These are phyloP conservation scores for Emydoidea blandingii DNA, from an alignment of 2,797 vertebrate species.

Conservation along the genomic window DNA sequence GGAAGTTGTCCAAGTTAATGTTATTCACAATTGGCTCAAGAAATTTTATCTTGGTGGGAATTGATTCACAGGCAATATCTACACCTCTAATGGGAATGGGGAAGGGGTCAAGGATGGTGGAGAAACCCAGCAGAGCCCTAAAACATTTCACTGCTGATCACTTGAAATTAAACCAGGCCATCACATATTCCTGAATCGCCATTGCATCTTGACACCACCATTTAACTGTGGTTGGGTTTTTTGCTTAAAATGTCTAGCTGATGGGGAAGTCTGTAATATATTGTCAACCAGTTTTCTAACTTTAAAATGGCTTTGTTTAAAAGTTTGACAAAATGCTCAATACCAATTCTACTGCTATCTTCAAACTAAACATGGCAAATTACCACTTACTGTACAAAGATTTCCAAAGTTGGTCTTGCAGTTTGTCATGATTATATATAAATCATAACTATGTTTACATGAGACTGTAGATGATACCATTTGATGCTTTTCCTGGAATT, in stretches of 20 bases:
- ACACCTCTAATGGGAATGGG: background rate
- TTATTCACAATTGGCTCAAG: background rate
- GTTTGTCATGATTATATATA: background rate
- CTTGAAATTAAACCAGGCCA: background rate
- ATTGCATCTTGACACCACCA: background rate
- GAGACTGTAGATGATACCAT: background rate
- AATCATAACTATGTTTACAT: rapidly evolving
- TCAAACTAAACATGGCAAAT: background rate
- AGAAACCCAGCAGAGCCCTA: background rate
- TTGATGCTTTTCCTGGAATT: background rate
- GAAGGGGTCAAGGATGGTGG: background rate
- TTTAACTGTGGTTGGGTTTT: rapidly evolving
- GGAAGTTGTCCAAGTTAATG: rapidly evolving
- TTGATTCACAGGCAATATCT: background rate
- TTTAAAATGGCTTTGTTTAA: background rate
- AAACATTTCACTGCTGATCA: background rate
- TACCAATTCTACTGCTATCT: background rate
- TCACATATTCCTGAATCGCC: background rate
- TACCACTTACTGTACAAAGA: background rate
- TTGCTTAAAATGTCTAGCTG: background rate
- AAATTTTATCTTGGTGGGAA: background rate
- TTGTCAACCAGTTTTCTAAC: background rate
- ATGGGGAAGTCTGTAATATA: background rate
- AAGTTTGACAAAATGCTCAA: background rate
- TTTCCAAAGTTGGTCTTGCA: background rate